A percentile compares a stretch with the other conserved stretches of the same genome.
These are phyloP conservation scores for Sylvilagus floridanus DNA, from an alignment of 2,797 vertebrate genomes.

Conservation along the genomic window DNA sequence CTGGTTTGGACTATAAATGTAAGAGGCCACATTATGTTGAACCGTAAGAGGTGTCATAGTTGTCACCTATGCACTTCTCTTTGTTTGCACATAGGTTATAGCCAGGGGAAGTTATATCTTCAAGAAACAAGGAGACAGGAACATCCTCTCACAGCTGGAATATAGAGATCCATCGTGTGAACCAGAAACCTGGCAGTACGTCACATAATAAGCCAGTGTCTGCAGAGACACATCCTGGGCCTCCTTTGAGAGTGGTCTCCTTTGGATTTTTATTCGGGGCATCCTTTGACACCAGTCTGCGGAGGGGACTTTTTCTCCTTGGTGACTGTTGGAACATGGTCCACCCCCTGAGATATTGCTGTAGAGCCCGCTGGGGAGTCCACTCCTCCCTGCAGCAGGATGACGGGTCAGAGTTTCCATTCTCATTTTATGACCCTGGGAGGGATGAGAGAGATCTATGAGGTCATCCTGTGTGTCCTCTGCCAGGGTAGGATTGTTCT, in stretches of 20 bases:
- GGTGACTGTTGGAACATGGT: accelerated
- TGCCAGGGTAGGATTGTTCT: constrained; percentile 2
- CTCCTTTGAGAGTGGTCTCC: not conserved
- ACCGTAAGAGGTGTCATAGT: accelerated
- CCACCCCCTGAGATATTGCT: not conserved
- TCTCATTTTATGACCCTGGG: constrained; percentile 52
- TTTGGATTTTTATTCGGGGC: not conserved
- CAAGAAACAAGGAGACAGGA: not conserved
- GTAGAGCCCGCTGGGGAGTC: not conserved
- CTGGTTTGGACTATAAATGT: not conserved
- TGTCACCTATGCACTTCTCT: not conserved
- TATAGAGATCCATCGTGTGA: accelerated
- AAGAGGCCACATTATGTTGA: not conserved
- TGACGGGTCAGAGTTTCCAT: constrained; percentile 57
- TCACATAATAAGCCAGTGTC: accelerated
- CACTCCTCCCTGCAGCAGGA: not conserved
- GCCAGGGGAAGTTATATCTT: not conserved
- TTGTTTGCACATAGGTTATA: not conserved
- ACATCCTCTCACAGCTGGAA: not conserved
- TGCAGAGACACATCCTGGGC: not conserved
- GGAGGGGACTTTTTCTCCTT: not conserved
- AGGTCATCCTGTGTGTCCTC: not conserved
- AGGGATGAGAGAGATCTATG: not conserved
- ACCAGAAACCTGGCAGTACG: not conserved
- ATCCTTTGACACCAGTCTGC: not conserved